Evolutionary conservation across 2,888 invertebrate genomes (phyloP).

Genomic region (Dysmachus trigonus): DNA sequence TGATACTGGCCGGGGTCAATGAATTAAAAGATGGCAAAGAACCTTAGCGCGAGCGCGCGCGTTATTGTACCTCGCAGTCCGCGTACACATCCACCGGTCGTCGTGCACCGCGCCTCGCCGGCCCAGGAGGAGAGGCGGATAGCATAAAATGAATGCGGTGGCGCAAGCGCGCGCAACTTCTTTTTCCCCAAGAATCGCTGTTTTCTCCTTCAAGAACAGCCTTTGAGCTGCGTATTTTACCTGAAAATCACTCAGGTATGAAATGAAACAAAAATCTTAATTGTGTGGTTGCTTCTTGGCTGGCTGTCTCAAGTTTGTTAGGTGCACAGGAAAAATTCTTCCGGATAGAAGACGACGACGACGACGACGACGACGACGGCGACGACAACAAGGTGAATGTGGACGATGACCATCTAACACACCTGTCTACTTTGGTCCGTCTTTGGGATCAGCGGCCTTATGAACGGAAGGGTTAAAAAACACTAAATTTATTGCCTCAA

Average conservation of each 20-base stretch:
- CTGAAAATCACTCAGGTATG: conserved; percentile 40
- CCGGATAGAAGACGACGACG: not conserved
- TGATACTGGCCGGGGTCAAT: conserved; percentile 38
- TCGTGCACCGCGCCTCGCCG: not conserved
- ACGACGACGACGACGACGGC: not conserved
- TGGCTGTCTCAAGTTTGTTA: conserved; percentile 1
- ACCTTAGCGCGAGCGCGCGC: conserved; percentile 34
- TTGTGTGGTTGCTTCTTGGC: conserved; percentile 25
- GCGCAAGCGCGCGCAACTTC: not conserved
- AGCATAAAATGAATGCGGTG: not conserved
- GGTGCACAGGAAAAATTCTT: conserved; percentile 21
- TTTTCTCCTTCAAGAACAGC: conserved; percentile 5
- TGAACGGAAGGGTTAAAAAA: not conserved
- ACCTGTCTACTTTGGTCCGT: not conserved
- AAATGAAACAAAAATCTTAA: conserved; percentile 43
- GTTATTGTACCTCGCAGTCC: not conserved
- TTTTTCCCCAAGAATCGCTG: not conserved
- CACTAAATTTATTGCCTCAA: not conserved
- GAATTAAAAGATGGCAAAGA: conserved; percentile 46
- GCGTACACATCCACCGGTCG: not conserved
- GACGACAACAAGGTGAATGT: not conserved
- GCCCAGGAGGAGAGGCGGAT: not conserved
- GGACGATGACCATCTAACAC: not conserved
- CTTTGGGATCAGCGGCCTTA: not conserved
- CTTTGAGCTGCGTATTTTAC: conserved; percentile 32